A percentile compares a stretch with the other conserved stretches of the same genome.
Conservation (phyloP, 2,888 invertebrate species). For the Eristalis arbustorum region DNA sequence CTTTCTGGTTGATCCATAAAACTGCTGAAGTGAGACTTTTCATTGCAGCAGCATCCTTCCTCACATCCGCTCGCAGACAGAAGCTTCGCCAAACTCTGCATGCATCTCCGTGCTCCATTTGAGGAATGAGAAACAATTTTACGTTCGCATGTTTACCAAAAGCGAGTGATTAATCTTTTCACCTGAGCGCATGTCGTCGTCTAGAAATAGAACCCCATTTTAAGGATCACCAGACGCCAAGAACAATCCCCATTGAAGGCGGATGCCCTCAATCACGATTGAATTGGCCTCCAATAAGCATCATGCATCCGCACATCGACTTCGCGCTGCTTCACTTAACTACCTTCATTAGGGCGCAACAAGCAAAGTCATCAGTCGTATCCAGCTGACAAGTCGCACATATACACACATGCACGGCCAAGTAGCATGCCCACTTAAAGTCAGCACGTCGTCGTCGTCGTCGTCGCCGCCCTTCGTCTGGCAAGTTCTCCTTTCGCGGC, state of each 20-base stretch:
- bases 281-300: slow-evolving; percentile 44
- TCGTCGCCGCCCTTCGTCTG: neutral
- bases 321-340: slow-evolving; percentile 65
- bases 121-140: slow-evolving; percentile 42
- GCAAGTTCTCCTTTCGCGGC: neutral
- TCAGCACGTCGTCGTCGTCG: neutral
- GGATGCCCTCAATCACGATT: slow-evolving; percentile 60
- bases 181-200: slow-evolving; percentile 18
- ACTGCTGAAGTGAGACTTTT: neutral
- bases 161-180: slow-evolving; percentile 63
- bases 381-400: slow-evolving; percentile 53
- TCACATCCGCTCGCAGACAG: neutral
- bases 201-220: slow-evolving; percentile 8
- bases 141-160: slow-evolving; percentile 50
- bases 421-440: slow-evolving; percentile 12
- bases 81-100: neutral
- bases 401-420: slow-evolving; percentile 8
- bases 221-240: slow-evolving; percentile 3
- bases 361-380: slow-evolving; percentile 65
- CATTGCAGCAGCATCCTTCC: neutral
- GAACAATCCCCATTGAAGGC: slow-evolving; percentile 36
- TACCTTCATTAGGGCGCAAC: slow-evolving; percentile 68
- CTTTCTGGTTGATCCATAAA: neutral
- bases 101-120: neutral
- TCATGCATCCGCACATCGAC: neutral